Base-by-base conservation (phyloP, 2,888 invertebrate species). In the Drosophila paucipuncta region DNA sequence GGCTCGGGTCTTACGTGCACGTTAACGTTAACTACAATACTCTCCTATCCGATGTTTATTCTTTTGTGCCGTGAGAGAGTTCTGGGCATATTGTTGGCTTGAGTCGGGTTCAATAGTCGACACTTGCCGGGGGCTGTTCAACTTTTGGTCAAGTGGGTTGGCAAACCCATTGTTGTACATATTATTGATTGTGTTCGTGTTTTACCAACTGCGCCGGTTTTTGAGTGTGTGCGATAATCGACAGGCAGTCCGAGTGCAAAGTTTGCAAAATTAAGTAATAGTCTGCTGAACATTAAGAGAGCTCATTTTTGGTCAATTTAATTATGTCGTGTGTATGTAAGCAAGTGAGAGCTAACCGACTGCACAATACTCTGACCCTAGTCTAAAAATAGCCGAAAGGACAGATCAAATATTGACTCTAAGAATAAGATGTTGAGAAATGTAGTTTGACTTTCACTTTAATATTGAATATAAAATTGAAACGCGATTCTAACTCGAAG, bases 81-180 rank as follows among this genome's bases (percentile, higher is more conserved):
- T 57, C 64, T 60, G 47, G 53, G n/a, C 57, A 25, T 57, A 61
- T 68, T 68, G 74, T 67, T 68, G 58, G 58, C 52, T 71, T 73
- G 35, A 57, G 31, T 66, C 37, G 89, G 65, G 89, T 81, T 84
- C 89, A 89, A 75, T 69, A 63, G 54, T 61, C 80, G 54, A 22
- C 55, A 60, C 60, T 76, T 61, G 59, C 39, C 68, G 58, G 57
- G 39, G 74, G 76, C 68, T 68, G 50, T 83, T 73, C 72, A 83
- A 71, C 75, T 78, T 69, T 68, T 52, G 68, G 68, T 65, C 65
- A 76, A 76, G 67, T 58, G 70, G 52, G 43, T 33, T n/a, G 41
- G 53, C 52, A n/a, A 37, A 31, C 49, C 77, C 25, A 58, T 80
- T 76, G 64, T 80, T 60, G 2, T 55, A 18, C 58, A 18, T 58